phyloP scores from a whole-genome alignment of 2,888 invertebrate genomes.

The Drosophila histrio region DNA sequence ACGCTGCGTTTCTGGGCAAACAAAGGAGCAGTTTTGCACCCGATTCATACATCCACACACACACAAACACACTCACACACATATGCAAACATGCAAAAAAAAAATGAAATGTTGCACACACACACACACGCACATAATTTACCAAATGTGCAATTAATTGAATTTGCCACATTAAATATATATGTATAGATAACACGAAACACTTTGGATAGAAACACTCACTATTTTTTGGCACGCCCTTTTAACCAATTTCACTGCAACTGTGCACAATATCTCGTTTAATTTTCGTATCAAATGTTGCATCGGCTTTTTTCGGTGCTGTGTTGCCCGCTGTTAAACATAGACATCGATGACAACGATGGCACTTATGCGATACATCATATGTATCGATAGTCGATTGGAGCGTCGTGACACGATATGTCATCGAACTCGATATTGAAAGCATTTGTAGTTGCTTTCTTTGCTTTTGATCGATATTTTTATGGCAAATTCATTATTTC shows the following conservation, averaged over 20 bases:
- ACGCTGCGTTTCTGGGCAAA: conserved; percentile 69
- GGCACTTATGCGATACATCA: conserved; percentile 1
- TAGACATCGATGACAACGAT: conserved; percentile 54
- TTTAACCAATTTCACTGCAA: conserved; percentile 43
- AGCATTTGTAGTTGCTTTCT: too few species aligned
- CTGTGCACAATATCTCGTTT: conserved; percentile 49
- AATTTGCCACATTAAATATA: conserved; percentile 17
- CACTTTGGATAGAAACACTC: conserved; percentile 37
- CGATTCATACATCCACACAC: conserved; percentile 50
- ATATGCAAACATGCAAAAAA: conserved; percentile 51
- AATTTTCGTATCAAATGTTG: conserved; percentile 49
- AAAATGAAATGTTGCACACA: conserved; percentile 44
- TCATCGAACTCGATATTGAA: neutral
- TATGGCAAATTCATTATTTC: neutral
- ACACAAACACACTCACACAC: conserved; percentile 20
- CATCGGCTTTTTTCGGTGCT: conserved; percentile 64
- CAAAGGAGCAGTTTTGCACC: conserved; percentile 74
- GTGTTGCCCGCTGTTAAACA: conserved; percentile 55
- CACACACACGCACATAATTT: conserved; percentile 23
- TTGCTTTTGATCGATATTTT: neutral
- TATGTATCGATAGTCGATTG: conserved; percentile 17
- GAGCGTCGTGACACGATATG: conserved; percentile 19
- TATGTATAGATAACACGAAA: too few species aligned
- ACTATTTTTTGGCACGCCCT: conserved; percentile 46
- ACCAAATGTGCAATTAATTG: conserved; percentile 30